Evolutionary conservation across 2,888 invertebrate genomes (phyloP).

Genomic region (Eilema griseolum): DNA sequence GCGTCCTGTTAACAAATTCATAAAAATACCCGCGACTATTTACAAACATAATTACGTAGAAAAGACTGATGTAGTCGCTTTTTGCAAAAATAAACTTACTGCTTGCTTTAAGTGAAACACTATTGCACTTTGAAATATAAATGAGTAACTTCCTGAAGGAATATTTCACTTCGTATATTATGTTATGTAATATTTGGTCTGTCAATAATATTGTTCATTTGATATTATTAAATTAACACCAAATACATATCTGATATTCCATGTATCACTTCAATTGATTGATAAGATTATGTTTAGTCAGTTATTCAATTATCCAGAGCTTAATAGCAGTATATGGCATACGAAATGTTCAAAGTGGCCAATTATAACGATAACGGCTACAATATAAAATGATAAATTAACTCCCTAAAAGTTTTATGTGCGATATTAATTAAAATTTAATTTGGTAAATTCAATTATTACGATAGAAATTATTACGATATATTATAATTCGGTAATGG

Average conservation of each 20-base stretch:
- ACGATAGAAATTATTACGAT: neutral
- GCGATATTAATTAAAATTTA: neutral
- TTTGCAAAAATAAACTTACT: too few relatives aligned
- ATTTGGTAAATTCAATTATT: neutral
- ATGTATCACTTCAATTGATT: constrained; percentile 30
- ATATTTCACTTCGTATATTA: neutral
- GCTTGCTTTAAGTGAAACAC: neutral
- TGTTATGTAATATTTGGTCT: neutral
- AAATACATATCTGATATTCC: constrained; percentile 31
- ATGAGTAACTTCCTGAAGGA: too few relatives aligned
- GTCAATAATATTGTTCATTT: neutral
- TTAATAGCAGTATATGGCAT: constrained; percentile 5
- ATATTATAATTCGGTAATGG: neutral
- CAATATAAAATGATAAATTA: neutral
- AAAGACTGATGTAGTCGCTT: too few relatives aligned
- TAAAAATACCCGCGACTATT: neutral
- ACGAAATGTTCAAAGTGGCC: neutral
- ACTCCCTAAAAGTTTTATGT: neutral
- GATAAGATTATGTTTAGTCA: constrained; percentile 37
- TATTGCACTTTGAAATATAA: neutral
- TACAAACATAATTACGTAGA: neutral
- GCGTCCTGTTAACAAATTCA: neutral
- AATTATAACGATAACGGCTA: constrained; percentile 4
- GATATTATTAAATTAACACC: constrained; percentile 20
- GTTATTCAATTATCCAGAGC: constrained; percentile 24